These are phyloP conservation scores for Malacosoma neustria DNA, from an alignment of 2,888 invertebrate species.

Conservation along the genomic window DNA sequence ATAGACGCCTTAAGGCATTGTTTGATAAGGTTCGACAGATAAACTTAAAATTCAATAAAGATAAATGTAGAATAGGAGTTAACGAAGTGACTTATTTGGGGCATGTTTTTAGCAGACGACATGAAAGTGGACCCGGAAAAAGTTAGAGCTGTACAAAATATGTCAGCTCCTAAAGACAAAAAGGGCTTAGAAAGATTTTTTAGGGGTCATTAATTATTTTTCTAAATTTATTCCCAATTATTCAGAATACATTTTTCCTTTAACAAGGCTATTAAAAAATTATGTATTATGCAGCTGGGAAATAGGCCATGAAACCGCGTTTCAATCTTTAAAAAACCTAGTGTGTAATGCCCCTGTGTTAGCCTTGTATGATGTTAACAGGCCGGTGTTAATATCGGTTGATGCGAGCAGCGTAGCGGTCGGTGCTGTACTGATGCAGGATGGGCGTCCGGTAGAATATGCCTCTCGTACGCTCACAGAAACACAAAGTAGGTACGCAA, in stretches of 20 bases:
- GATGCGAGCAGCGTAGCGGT: slow-evolving; percentile 13
- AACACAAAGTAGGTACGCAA: too few relatives aligned
- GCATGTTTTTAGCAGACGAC: slow-evolving; percentile 12
- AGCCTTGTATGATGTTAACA: slow-evolving; percentile 7
- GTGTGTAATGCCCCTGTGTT: slow-evolving; percentile 9
- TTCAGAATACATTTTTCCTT: slow-evolving; percentile 5
- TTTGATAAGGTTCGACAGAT: slow-evolving; percentile 9
- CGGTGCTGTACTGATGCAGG: slow-evolving; percentile 16
- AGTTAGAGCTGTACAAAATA: slow-evolving; percentile 12
- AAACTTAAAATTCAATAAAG: slow-evolving; percentile 14
- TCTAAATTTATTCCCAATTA: slow-evolving; percentile 12
- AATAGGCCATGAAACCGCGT: slow-evolving; percentile 1
- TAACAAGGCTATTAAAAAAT: slow-evolving; percentile 10
- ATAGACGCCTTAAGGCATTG: slow-evolving; percentile 9
- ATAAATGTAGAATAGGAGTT: slow-evolving; percentile 10
- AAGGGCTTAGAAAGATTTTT: slow-evolving; percentile 13
- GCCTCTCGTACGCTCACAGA: too few relatives aligned
- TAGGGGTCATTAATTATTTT: slow-evolving; percentile 11
- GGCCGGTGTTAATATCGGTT: slow-evolving; percentile 9
- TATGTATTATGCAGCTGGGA: slow-evolving; percentile 9
- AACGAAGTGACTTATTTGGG: slow-evolving; percentile 14
- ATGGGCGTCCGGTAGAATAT: too few relatives aligned
- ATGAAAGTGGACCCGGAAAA: slow-evolving; percentile 12
- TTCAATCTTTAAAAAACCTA: slow-evolving; percentile 4
- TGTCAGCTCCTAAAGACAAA: slow-evolving; percentile 9